Conservation (phyloP, 92 coral and sea anemone species). For the Zoanthus sansibaricus region DNA sequence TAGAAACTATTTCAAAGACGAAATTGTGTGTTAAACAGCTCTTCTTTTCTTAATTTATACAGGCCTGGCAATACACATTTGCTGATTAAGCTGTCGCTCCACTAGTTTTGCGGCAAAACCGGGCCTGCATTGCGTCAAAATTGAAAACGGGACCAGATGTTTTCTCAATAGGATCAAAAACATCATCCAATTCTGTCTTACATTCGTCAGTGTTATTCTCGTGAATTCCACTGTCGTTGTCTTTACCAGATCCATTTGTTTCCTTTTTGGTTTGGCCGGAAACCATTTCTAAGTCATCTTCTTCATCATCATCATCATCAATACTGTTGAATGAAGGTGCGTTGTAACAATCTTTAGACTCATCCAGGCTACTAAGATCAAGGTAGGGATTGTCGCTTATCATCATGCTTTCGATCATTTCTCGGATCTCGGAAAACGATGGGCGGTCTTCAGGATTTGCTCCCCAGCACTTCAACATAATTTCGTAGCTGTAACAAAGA, state of each 20-base stretch:
- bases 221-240: constrained; percentile 5
- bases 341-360: constrained; percentile 77
- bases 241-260: not conserved
- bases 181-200: constrained; percentile 1
- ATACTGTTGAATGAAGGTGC: constrained; percentile 85
- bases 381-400: constrained; percentile 78
- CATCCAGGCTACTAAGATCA: constrained; percentile 80
- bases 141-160: constrained; percentile 20
- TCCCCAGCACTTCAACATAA: constrained; percentile 79
- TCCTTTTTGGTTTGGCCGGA: not conserved
- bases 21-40: too few species aligned
- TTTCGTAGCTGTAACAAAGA: constrained; percentile 53
- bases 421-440: constrained; percentile 65
- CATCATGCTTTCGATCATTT: constrained; percentile 78
- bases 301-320: constrained; percentile 31
- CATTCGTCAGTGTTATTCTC: constrained; percentile 10
- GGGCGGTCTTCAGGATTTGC: constrained; percentile 76
- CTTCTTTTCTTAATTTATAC: too few species aligned
- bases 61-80: too few species aligned
- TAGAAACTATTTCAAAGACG: too few species aligned
- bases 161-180: constrained; percentile 9
- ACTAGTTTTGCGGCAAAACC: constrained; percentile 22
- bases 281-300: constrained; percentile 24
- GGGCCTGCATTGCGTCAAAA: constrained; percentile 26
- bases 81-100: not conserved